Conservation (phyloP, 2,888 invertebrate genomes). For the Agrochola lychnidis region DNA sequence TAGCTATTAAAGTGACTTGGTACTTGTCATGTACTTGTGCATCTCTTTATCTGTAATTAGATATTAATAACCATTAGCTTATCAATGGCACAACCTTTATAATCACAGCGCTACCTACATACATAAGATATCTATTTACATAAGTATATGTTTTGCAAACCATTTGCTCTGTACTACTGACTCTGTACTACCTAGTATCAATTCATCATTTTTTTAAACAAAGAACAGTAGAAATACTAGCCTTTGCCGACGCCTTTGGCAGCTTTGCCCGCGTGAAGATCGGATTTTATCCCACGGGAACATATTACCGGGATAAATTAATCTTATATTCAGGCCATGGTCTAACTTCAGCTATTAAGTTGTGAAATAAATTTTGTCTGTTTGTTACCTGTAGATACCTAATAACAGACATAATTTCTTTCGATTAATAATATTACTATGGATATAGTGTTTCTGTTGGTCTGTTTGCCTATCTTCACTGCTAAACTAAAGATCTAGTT, state of each 20-base stretch:
- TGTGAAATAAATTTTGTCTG: not conserved
- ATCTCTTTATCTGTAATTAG: conserved; percentile 55
- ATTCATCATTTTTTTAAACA: not conserved
- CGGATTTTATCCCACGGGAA: not conserved
- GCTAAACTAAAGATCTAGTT: not conserved
- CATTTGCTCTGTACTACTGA: conserved; percentile 5
- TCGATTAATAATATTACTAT: not conserved
- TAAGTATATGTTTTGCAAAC: not conserved
- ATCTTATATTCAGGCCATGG: not conserved
- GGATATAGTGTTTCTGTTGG: not conserved
- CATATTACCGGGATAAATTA: not conserved
- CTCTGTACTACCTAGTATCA: not conserved
- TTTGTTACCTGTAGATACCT: too few species aligned
- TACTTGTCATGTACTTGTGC: conserved; percentile 21
- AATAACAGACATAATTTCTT: not conserved
- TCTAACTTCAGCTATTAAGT: too few species aligned
- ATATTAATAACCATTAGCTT: conserved; percentile 59
- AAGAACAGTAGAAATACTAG: not conserved
- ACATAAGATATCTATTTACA: conserved; percentile 1
- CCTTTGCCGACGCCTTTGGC: not conserved
- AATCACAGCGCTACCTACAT: conserved; percentile 49
- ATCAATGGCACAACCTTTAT: conserved; percentile 65
- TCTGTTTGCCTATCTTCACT: not conserved
- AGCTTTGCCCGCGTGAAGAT: not conserved
- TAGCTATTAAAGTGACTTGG: conserved; percentile 12